Evolutionary conservation across 1,140 invertebrate genomes (phyloP).

Genomic region (Ridgeia piscesae): DNA sequence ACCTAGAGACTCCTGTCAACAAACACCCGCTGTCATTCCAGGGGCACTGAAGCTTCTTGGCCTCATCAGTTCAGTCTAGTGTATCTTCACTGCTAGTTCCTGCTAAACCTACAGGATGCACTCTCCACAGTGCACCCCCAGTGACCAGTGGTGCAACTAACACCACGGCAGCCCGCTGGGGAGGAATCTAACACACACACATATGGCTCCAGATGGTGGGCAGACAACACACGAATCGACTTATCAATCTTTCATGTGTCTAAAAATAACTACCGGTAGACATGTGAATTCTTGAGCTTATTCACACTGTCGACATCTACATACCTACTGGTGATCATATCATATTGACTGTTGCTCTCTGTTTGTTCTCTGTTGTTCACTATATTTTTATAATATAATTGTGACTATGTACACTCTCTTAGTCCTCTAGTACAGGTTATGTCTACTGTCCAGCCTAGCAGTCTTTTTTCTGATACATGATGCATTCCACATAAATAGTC

Average conservation of each 20-base stretch:
- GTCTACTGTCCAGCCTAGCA: too few relatives aligned
- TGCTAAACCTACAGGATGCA: not conserved
- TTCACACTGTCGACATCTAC: not conserved
- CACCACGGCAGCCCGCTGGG: not conserved
- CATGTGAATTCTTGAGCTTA: not conserved
- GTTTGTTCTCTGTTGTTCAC: not conserved
- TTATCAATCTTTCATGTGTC: not conserved
- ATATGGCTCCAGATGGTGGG: not conserved
- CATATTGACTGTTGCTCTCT: not conserved
- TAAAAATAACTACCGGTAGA: not conserved
- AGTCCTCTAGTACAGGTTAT: too few relatives aligned
- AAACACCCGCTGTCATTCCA: not conserved
- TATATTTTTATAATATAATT: too few relatives aligned
- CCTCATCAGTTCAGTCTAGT: not conserved
- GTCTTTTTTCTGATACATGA: too few relatives aligned
- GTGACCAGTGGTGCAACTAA: not conserved
- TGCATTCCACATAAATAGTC: too few relatives aligned
- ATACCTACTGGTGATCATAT: not conserved
- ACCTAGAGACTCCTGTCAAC: not conserved
- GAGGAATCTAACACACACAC: not conserved
- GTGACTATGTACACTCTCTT: too few relatives aligned
- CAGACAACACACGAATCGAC: not conserved
- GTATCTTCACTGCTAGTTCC: not conserved
- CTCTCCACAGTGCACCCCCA: not conserved
- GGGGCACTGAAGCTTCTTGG: not conserved